phyloP scores from a whole-genome alignment of 2,888 invertebrate species.

The Theodoxus fluviatilis region DNA sequence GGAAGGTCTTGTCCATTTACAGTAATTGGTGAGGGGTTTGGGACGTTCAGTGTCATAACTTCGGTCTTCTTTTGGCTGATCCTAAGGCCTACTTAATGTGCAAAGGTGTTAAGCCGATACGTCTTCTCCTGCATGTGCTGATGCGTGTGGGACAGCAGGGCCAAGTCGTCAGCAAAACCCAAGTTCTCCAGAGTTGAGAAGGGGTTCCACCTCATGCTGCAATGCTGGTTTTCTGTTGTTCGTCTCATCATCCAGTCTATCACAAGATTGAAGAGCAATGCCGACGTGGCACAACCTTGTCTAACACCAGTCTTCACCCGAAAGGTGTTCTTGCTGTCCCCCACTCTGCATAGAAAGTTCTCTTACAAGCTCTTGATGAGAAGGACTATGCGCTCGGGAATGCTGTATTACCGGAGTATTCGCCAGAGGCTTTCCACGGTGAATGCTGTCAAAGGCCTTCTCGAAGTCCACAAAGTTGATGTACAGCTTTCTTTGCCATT shows the following conservation, averaged over 20 bases:
- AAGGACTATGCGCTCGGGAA: conserved; percentile 25
- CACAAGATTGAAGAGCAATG: conserved; percentile 22
- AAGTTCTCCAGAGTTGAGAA: conserved; percentile 23
- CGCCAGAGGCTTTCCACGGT: conserved; percentile 29
- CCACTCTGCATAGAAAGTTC: conserved; percentile 23
- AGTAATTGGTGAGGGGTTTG: too few relatives aligned
- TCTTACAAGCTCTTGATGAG: conserved; percentile 25
- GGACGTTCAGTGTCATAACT: too few relatives aligned
- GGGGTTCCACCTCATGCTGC: conserved; percentile 24
- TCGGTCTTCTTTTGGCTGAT: too few relatives aligned
- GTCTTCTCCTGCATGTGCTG: conserved; percentile 27
- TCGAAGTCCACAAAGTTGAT: too few relatives aligned
- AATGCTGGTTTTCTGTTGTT: conserved; percentile 26
- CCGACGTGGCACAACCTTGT: conserved; percentile 29
- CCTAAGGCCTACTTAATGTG: too few relatives aligned
- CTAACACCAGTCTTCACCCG: conserved; percentile 32
- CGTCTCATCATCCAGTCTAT: conserved; percentile 27
- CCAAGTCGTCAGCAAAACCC: conserved; percentile 26
- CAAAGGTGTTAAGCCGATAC: too few relatives aligned
- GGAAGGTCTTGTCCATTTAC: too few relatives aligned
- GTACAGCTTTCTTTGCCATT: too few relatives aligned
- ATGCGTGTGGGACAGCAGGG: conserved; percentile 25
- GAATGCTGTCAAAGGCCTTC: too few relatives aligned
- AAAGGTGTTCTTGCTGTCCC: conserved; percentile 21
- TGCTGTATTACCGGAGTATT: conserved; percentile 25